Base-by-base conservation (phyloP, 2,888 invertebrate species). In the Lacanobia oleracea region DNA sequence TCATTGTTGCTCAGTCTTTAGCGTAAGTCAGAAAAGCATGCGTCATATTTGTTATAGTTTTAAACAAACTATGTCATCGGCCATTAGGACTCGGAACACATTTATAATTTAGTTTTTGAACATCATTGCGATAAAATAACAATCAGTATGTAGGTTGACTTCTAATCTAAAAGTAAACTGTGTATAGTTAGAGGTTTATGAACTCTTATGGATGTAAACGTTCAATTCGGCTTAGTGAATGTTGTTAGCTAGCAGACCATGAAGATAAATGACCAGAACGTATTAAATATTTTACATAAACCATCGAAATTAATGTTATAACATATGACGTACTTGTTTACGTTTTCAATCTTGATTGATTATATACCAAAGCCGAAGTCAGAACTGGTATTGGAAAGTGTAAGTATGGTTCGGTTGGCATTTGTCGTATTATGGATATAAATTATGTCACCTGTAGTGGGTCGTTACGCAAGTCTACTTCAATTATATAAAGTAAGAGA, bases 401-500 rank as follows among this genome's bases (percentile, higher is more conserved):
- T 69, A 72, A 75, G 75, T 69, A 56, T 1, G 73, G 76, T 61
- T 71, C 63, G 59, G 59, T 69, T 82, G 66, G 60, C 71, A 76
- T 77, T 75, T 83, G 74, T 79, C 68, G 75, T 82, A 79, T 77
- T 79, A 87, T 84, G 83, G 75, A 82, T 85, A 88, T 86, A 88
- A 90, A 90, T 89, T 89, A 88, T 90, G 87, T 91, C 91, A 90
- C 86, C 82, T 87, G 84, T 78, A 77, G 83, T 85, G 78, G 82
- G 73, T 81, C 71, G 84, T 90, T 89, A 86, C 85, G 89, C 86
- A 90, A 91, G 80, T 80, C 73, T 83, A 82, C 75, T 82, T 83
- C 75, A 86, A 88, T 90, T 88, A 87, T 80, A 88, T 89, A 89
- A 89, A 90, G 88, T 87, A 88, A 88, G 88, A 88, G 87, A 87